Base-by-base conservation (phyloP, 2,888 invertebrate genomes). In the Himalopsyche tibetana region DNA sequence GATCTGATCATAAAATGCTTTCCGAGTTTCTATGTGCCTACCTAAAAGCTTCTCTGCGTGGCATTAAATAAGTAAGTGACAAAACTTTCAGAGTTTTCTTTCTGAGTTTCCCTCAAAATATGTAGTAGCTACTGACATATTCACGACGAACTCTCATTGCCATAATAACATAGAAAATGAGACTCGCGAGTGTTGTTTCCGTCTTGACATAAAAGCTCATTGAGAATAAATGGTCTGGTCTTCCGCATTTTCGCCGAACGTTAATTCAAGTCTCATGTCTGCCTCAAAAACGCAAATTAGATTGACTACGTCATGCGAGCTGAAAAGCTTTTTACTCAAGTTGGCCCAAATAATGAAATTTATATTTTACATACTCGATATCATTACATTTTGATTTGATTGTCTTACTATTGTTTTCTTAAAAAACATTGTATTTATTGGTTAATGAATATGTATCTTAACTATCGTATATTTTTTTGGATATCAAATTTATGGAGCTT, bases 161-260 rank as follows among this genome's bases (percentile, higher is more conserved):
- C 38, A 36, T 74, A 74, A 74, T 74, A 74, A 74, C 38, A 74
- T 36, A 74, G 28, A 74, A 74, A 74, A 74, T 36, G 74, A 38
- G 74, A 63, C 83, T 63, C 83, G 38, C 15, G 83, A 83, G 83
- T 56, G 83, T 63, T 63, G 83, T 83, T 83, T 38, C 36, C 69
- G 36, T 38, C 36, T 17, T 36, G 40, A 63, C 69, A 19, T 56
- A 63, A 83, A 63, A 63, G 36, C 83, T 38, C 38, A 63, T 63
- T 42, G 42, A 83, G 56, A 51, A 51, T 80, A 80, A 80, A 80
- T 80, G 80, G 45, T 74, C 74, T 11, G 36, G 74, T 74, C 74
- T 74, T 74, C 74, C 36, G 36, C 74, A 36, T 74, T 74, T 38
- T 74, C 74, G 36, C 74, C 28, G 38, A 74, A 12, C 74, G 74